phyloP scores from a whole-genome alignment of 2,888 invertebrate genomes.

The Caenorhabditis virilis region DNA sequence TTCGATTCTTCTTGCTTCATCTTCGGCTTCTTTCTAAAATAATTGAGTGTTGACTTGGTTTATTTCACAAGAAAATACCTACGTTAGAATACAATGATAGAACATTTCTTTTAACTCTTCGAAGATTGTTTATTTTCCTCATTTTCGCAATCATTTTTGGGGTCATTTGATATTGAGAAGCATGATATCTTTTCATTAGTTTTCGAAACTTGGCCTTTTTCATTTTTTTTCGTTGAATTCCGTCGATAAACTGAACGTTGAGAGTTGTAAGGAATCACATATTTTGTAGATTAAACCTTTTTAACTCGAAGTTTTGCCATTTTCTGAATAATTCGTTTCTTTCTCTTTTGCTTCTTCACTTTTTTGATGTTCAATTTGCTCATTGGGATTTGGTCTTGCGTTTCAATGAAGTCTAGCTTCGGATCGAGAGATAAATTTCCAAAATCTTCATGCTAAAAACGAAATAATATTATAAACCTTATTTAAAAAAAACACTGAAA shows the following conservation, averaged over 20 bases:
- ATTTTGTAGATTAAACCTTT: too few relatives aligned
- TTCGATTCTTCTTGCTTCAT: constrained; percentile 38
- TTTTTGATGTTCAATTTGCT: constrained; percentile 22
- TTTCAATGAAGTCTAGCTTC: constrained; percentile 31
- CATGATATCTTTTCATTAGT: constrained; percentile 5
- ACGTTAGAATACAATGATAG: constrained; percentile 44
- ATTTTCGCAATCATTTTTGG: constrained; percentile 12
- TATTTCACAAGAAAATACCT: constrained; percentile 1
- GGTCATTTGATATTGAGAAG: constrained; percentile 7
- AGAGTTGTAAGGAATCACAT: too few relatives aligned
- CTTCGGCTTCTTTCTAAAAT: constrained; percentile 38
- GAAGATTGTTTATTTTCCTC: constrained; percentile 5
- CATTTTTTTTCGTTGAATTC: constrained; percentile 22
- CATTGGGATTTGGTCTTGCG: constrained; percentile 15
- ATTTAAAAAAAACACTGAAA: too few relatives aligned
- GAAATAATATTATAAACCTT: too few relatives aligned
- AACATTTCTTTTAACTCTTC: constrained; percentile 38
- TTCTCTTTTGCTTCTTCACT: constrained; percentile 10
- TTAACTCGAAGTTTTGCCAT: too few relatives aligned
- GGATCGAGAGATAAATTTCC: constrained; percentile 9
- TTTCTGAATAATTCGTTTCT: too few relatives aligned
- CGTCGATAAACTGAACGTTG: too few relatives aligned
- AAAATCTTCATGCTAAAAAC: constrained; percentile 13
- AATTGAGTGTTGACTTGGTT: too few relatives aligned
- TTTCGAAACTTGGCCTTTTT: constrained; percentile 14